phyloP scores from a whole-genome alignment of 1,140 invertebrate species.

The Drosophila pruinosa region DNA sequence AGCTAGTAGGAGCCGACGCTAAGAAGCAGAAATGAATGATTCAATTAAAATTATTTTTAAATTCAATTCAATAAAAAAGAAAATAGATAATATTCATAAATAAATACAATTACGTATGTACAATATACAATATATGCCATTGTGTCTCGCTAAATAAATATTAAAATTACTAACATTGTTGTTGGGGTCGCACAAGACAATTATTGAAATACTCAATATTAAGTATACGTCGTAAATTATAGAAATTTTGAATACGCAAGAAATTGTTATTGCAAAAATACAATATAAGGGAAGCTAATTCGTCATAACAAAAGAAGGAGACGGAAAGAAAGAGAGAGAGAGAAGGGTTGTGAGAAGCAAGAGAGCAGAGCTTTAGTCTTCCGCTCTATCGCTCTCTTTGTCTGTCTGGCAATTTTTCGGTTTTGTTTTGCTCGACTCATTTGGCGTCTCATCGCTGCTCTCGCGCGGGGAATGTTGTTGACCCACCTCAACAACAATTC shows the following conservation, averaged over 20 bases:
- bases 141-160: background rate
- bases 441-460: conserved; percentile 10
- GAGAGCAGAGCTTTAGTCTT: background rate
- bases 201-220: background rate
- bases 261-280: too few relatives aligned
- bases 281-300: too few relatives aligned
- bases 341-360: background rate
- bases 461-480: conserved; percentile 52
- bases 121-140: background rate
- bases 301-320: background rate
- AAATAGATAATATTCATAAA: too few relatives aligned
- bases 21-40: too few relatives aligned
- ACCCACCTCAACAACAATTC: conserved; percentile 73
- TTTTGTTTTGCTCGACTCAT: conserved; percentile 75
- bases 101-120: too few relatives aligned
- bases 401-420: conserved; percentile 41
- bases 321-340: conserved; percentile 13
- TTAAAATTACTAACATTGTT: background rate
- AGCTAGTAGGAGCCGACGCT: too few relatives aligned
- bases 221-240: background rate
- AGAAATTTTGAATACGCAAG: conserved; percentile 23
- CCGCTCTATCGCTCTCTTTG: background rate
- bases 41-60: too few relatives aligned
- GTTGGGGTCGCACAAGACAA: too few relatives aligned
- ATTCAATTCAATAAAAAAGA: too few relatives aligned